Evolutionary conservation across 92 coral and sea anemone species (phyloP), one percentile per base, ranked within the genome.

Genomic region (Hydrozoanthus gracilis): DNA sequence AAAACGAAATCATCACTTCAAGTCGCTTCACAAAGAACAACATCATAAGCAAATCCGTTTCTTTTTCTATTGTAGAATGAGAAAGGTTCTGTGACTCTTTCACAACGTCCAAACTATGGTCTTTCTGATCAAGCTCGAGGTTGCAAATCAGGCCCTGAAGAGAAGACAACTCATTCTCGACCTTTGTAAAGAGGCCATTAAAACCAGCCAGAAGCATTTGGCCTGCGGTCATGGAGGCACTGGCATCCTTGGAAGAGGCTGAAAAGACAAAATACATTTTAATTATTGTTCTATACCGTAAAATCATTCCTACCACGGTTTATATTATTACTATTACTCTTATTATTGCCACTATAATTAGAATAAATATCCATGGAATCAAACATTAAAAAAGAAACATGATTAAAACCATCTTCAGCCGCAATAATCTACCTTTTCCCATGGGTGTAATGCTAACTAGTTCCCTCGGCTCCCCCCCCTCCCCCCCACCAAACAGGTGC

Each of bases 171-270:
- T 95, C 99, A 76, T 95, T 90, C 75, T 95, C 98, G 6, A 95
- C 98, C 90, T 96, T 96, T 71, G 99, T 96, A 73, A 96, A 96
- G 51, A 96, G 87, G 9, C 99, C 99, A 78, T 96, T 96, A 78
- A 96, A 96, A 5, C 99, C 99, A 39, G 99, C 97, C 6, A 96
- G 89, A 39, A 96, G 75, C 99, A 96, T 96, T 92, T 96, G 99
- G 9, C 99, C 99, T n/a, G 99, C 94, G 62, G 98, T 91, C 99
- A 96, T 96, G 39, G 87, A 12, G 61, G 65, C 64, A 48, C 88
- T 93, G 58, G 79, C 84, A 39, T 80, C 85, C 60, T 80, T 80
- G 15, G 46, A 58, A 17, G 64, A 27, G 6, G 51, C 83, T 77
- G 83, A 44, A 86, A 12, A 13, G n/a, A 17, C 11, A 61, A 6